These are phyloP conservation scores for Carcharodon carcharias DNA, from an alignment of 2,797 vertebrate genomes.

Conservation along the genomic window DNA sequence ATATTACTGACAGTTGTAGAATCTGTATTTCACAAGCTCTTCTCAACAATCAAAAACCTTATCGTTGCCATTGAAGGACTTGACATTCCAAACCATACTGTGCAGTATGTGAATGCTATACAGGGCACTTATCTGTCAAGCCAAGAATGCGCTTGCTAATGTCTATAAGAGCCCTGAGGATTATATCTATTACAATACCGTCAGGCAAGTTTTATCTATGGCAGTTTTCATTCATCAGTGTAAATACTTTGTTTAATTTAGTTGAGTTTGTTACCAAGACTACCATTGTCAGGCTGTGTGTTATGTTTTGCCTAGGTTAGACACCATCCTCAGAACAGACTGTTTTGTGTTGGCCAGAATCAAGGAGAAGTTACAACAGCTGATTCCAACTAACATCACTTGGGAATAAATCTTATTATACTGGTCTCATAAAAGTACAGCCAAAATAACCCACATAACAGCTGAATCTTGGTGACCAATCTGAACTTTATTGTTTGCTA, in stretches of 20 bases:
- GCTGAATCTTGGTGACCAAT: slow-evolving; percentile 24
- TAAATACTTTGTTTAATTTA: not conserved
- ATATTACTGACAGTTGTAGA: not conserved
- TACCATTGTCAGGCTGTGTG: not conserved
- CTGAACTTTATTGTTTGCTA: slow-evolving; percentile 37
- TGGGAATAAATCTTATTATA: slow-evolving; percentile 20
- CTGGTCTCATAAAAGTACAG: slow-evolving; percentile 26
- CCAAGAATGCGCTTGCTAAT: not conserved
- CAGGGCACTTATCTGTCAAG: not conserved
- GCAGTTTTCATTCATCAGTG: not conserved
- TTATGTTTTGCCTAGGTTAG: slow-evolving; percentile 18
- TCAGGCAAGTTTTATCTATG: not conserved
- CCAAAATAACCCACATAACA: slow-evolving; percentile 14
- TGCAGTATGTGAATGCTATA: not conserved
- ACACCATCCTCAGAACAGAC: not conserved
- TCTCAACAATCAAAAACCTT: not conserved
- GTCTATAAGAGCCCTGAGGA: not conserved
- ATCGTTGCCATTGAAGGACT: not conserved
- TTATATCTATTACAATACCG: not conserved
- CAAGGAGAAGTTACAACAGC: slow-evolving; percentile 3
- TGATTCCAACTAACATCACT: slow-evolving; percentile 28
- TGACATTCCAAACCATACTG: not conserved
- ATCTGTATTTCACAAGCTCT: not conserved
- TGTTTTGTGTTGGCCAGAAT: not conserved
- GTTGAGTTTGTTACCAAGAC: slow-evolving; percentile 34